phyloP scores from a whole-genome alignment of 2,888 invertebrate genomes.

The Conchocele bisecta region DNA sequence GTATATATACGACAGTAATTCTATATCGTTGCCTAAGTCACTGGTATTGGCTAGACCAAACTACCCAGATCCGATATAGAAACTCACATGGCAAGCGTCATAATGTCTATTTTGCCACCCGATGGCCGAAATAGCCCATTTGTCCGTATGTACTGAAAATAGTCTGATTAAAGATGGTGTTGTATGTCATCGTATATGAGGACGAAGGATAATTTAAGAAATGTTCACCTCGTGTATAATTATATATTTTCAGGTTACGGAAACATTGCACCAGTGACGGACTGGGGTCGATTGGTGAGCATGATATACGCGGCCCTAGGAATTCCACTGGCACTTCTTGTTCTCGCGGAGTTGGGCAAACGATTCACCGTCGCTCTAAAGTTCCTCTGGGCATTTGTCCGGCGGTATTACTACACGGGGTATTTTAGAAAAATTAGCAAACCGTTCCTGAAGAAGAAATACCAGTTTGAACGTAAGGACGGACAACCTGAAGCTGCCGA shows the following conservation, averaged over 20 bases:
- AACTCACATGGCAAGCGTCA: no score
- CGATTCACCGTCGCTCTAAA: slow-evolving; percentile 95
- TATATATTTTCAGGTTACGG: slow-evolving; percentile 91
- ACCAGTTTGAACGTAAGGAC: slow-evolving; percentile 3
- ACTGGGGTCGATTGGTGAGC: slow-evolving; percentile 91
- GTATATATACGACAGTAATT: no score
- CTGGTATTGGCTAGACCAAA: no score
- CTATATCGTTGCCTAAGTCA: no score
- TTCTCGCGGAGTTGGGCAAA: slow-evolving; percentile 97
- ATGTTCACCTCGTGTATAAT: not conserved
- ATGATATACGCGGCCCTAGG: slow-evolving; percentile 97
- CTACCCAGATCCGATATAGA: no score
- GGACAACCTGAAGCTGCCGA: slow-evolving; percentile 18
- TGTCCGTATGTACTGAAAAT: no score
- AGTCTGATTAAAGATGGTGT: no score
- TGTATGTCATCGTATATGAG: no score
- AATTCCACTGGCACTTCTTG: slow-evolving; percentile 96
- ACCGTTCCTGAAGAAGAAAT: slow-evolving; percentile 9
- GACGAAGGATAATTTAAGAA: no score
- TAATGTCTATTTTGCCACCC: not conserved
- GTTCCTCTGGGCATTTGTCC: slow-evolving; percentile 88
- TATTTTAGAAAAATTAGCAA: slow-evolving; percentile 87
- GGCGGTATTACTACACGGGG: slow-evolving; percentile 87
- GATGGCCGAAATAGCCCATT: not conserved
- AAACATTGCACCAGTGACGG: slow-evolving; percentile 96